Base-by-base conservation (phyloP, 2,797 vertebrate genomes). In the Botia almorhae region DNA sequence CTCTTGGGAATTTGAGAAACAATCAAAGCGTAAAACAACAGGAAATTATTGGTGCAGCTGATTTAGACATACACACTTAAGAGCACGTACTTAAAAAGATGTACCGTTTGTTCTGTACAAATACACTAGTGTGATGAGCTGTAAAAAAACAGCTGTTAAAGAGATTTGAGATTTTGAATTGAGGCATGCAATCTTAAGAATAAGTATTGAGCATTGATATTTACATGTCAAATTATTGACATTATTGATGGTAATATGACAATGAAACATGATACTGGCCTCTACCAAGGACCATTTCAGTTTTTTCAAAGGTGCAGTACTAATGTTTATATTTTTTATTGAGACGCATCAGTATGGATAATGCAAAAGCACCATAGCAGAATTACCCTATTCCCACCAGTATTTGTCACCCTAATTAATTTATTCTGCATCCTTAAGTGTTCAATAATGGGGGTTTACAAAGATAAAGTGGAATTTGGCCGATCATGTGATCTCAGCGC, bases 1-100 rank as follows among this genome's bases (percentile, higher is more conserved):
- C 69, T 72, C 33, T 65, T 29, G 70, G 61, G 78, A 74, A 74
- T 74, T 50, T 56, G 36, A 13, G 17, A 61, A 80, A 80, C 56
- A 58, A 74, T 48, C 61, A 58, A 80, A 74, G 68, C 48, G 70
- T 74, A 61, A 80, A 36, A 53, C 14, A 51, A 13, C 17, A 14
- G 70, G 61, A 65, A 56, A 65, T 67, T 70, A 55, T 65, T 48
- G 60, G 60, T n/a, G 7, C 33, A 14, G 33, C 5, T 16, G 7
- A 67, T n/a, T 21, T 39, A 39, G 7, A 14, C n/a, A 39, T 16
- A 67, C 1, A 17, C n/a, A n/a, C 39, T 43, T 23, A 19, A 43
- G 16, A 43, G 51, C 68, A 63, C 16, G 64, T 64, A 43, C 19
- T 63, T 39, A 29, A 14, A 56, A 63, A 63, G 56, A 39, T 71